Base-by-base conservation (phyloP, 2,888 invertebrate genomes). In the Melinaea marsaeus region DNA sequence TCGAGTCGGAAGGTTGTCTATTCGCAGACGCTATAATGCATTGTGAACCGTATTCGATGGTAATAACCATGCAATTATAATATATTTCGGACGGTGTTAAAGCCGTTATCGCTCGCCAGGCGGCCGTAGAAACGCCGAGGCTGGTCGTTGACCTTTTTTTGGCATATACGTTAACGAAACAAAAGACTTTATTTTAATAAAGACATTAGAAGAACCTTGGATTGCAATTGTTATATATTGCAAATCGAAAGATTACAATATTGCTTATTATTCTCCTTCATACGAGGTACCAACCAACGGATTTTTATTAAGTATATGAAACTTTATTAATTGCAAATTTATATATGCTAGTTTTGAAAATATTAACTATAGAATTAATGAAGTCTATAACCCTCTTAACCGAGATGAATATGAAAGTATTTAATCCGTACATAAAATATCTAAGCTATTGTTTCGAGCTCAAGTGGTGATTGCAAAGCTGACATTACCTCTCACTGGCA, bases 111-210 rank as follows among this genome's bases (percentile, higher is more conserved):
- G 75, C 81, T 84, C 74, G 76, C 71, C 75, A 78, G 79, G 74
- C 69, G 76, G 75, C 80, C 83, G 83, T 86, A 86, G 87, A 90
- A 90, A 88, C 88, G 85, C 82, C 90, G 89, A 90, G 88, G 90
- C 88, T 89, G 90, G 89, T 89, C 90, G 85, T 89, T 90, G 90
- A 90, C 90, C 90, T 90, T 51, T 90, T 89, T 87, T 88, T 83
- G 85, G 83, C 83, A 85, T 87, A 86, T 86, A 88, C 84, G 81
- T 84, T 79, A 84, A 81, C 80, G 85, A 88, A 88, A 89, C 88
- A 89, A 89, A 88, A 88, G 88, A 84, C 80, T 83, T 83, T 82
- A 83, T 84, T 83, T 73, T 72, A 71, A 82, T 80, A 84, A 79
- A 85, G 81, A 83, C 79, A 75, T 79, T 80, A 83, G 79, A 79